These are phyloP conservation scores for Stenchaetothrips biformis DNA, from an alignment of 2,888 invertebrate genomes.

Conservation along the genomic window DNA sequence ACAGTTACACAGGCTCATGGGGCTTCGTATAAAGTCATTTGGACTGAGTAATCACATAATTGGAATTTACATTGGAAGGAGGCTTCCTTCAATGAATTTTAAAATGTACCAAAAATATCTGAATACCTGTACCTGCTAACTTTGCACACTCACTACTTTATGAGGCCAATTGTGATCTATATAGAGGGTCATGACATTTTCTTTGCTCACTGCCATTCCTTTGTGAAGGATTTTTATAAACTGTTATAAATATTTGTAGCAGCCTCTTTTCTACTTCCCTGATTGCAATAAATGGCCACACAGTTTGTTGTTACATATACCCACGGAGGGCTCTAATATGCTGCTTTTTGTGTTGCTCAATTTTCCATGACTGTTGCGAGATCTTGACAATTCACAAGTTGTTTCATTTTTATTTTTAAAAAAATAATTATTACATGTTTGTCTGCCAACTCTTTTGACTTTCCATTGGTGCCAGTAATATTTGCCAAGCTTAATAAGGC, in stretches of 20 bases:
- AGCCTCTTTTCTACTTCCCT: no score
- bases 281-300: no score
- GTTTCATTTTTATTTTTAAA: background rate
- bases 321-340: no score
- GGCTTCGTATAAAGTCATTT: background rate
- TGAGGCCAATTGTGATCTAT: background rate
- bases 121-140: background rate
- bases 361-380: background rate
- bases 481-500: background rate
- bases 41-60: background rate
- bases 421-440: background rate
- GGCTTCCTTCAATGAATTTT: background rate
- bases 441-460: background rate
- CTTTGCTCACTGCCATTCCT: no score
- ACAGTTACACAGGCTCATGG: constrained; percentile 13
- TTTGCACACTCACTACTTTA: background rate
- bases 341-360: background rate
- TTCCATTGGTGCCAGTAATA: background rate
- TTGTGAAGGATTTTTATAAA: no score
- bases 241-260: no score
- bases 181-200: no score
- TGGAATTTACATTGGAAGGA: background rate
- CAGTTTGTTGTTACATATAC: no score
- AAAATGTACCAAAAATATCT: background rate
- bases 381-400: background rate